Evolutionary conservation across 2,888 invertebrate genomes (phyloP), one percentile per base, ranked within the genome.

Genomic region (Rhodophaea formosa): DNA sequence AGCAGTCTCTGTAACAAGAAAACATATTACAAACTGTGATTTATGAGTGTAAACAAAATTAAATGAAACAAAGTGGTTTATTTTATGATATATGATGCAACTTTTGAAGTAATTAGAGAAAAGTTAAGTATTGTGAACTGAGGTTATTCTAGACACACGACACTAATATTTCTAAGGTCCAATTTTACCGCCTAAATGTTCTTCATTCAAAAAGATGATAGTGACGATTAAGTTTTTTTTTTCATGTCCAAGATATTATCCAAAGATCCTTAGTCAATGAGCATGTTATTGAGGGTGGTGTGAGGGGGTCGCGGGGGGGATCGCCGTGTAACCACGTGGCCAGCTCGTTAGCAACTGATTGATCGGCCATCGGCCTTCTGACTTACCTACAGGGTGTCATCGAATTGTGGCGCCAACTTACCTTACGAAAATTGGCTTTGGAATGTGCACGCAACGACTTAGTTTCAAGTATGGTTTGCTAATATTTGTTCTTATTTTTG

Each of bases 341-440:
- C 77, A 72, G 66, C 89, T 90, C 88, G 90, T 90, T 90, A 89
- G 80, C 82, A 76, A 62, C 86, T 89, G 89, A 90, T 89, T 88
- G 88, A 90, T 90, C 85, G 88, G 77, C 81, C 77, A 76, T 84
- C 84, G 80, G 68, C 69, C 63, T 79, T 71, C 77, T 76, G 72
- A 60, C 49, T 47, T 23, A 49, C 66, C 70, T 82, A 88, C 86
- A 86, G 85, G 70, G 0, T 82, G 88, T 58, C 77, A 53, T 56
- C 16, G 7, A 1, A 16, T 46, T 23, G 39, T 56, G 23, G 47
- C 46, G 44, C 35, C 32, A 47, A 39, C 5, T 32, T 12, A 15
- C 2, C 17, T 35, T 17, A 39, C 35, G 35, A 35, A 51, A 16
- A 10, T 32, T 15, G 47, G 1, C 29, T 47, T 47, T 46, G 8